Conservation (phyloP, 2,113 vertebrate species). For the Sinocyclocheilus anshuiensis region DNA sequence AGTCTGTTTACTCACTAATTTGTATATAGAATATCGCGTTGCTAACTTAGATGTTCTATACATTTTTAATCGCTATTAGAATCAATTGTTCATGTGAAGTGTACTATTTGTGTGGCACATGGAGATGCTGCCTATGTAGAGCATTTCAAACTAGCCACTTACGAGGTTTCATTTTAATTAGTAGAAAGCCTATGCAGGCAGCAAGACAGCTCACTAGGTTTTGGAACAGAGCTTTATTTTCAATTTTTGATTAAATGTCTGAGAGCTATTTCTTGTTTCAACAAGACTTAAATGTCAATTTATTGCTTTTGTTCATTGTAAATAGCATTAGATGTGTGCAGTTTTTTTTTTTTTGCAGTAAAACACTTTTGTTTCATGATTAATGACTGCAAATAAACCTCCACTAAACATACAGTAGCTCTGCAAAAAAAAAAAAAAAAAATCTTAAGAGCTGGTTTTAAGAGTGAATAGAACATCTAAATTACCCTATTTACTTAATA, state of each 20-base stretch:
- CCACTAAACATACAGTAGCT: not conserved
- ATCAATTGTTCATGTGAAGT: not conserved
- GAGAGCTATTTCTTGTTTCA: not conserved
- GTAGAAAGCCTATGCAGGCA: not conserved
- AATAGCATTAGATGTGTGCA: not conserved
- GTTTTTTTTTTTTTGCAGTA: conserved; percentile 12
- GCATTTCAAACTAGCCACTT: not conserved
- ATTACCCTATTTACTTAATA: not conserved
- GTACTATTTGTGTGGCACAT: not conserved
- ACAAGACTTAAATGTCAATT: not conserved
- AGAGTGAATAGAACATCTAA: not conserved
- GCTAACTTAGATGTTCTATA: not conserved
- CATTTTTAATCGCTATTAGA: not conserved
- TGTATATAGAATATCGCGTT: not conserved
- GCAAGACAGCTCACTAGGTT: not conserved
- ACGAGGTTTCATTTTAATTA: not conserved
- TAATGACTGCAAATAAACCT: not conserved
- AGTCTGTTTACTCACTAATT: no score
- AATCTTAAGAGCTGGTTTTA: no score
- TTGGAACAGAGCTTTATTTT: not conserved
- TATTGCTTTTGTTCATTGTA: conserved; percentile 14
- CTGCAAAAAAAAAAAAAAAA: no score
- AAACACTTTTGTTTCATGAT: not conserved
- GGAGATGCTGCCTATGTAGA: not conserved
- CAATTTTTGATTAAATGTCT: not conserved